Evolutionary conservation across 2,888 invertebrate species (phyloP), one percentile per base, ranked within the genome.

Genomic region (Altica lythri): DNA sequence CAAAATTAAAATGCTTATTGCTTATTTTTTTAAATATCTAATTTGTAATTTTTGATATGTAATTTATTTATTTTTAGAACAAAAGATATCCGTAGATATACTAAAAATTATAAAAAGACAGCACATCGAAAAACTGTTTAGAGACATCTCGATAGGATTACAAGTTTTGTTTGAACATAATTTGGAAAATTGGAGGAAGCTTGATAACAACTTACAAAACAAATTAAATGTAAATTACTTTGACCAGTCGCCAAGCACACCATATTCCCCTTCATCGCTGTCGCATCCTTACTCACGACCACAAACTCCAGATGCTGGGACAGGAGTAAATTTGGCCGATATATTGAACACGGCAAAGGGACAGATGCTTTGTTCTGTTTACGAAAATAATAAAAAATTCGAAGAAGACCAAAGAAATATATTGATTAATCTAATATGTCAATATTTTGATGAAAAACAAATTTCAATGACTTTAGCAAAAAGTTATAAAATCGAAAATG

Each of bases 151-250:
- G 2, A 45, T 63, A 37, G 57, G 60, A 12, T 60, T 57, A 12
- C 55, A 58, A 42, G 57, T 63, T 4, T 14, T 55, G 32, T 65
- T 64, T 46, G 63, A 63, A 27, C 32, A 64, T 46, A 48, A 64
- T 17, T 43, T 66, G 22, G 59, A 62, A 48, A 14, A 34, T 5
- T 64, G 64, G 66, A 44, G 60, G 34, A 9, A 17, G n/a, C 4
- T 16, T 17, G 17, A 14, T 5, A 14, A 60, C 10, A 35, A 29
- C 12, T 52, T 62, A 12, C 55, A 53, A 50, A 25, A 55, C 12
- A 52, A 57, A 27, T 40, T 42, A 8, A 14, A 37, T 9, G 13
- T n/a, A 10, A 13, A 13, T n/a, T 18, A 18, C 12, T 8, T 34
- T 16, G 18, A 8, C 3, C 3, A 4, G 6, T 10, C 22, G n/a